A percentile compares a stretch with the other conserved stretches of the same genome.
phyloP scores from a whole-genome alignment of 2,113 vertebrate species.

The Pteronura brasiliensis region DNA sequence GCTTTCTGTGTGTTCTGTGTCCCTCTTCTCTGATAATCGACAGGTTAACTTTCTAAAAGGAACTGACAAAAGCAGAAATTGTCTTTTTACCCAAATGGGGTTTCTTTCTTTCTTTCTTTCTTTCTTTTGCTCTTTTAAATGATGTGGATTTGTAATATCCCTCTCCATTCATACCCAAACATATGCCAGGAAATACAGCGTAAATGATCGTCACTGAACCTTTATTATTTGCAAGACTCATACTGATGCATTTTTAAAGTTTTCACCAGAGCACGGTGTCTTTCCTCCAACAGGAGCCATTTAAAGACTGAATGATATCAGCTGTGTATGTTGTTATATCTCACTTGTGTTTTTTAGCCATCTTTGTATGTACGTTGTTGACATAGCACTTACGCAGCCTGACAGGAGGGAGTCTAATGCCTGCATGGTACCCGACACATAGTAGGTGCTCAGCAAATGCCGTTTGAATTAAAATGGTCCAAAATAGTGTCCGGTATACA shows the following conservation, averaged over 20 bases:
- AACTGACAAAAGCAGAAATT: conserved; percentile 54
- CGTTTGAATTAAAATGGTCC: conserved; percentile 37
- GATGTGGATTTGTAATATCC: neutral
- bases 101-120: too few relatives aligned
- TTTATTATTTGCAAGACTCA: conserved; percentile 32
- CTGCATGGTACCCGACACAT: neutral
- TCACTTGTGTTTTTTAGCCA: conserved; percentile 31
- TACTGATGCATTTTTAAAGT: neutral
- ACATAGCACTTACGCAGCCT: neutral
- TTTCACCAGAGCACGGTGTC: neutral
- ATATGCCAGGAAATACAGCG: neutral
- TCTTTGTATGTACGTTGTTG: neutral
- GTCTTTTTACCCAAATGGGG: neutral
- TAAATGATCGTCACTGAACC: neutral
- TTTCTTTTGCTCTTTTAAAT: neutral
- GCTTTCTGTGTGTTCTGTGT: conserved; percentile 63
- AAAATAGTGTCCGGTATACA: neutral
- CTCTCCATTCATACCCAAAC: neutral
- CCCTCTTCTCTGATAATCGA: conserved; percentile 51
- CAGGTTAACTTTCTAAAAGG: conserved; percentile 68
- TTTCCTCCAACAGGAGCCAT: conserved; percentile 8
- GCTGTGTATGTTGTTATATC: neutral
- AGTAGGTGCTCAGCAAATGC: conserved; percentile 2
- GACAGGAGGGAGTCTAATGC: neutral
- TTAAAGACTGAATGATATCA: conserved; percentile 22